Base-by-base conservation (phyloP, 2,888 invertebrate genomes). In the Chrysopilus asiliformis region DNA sequence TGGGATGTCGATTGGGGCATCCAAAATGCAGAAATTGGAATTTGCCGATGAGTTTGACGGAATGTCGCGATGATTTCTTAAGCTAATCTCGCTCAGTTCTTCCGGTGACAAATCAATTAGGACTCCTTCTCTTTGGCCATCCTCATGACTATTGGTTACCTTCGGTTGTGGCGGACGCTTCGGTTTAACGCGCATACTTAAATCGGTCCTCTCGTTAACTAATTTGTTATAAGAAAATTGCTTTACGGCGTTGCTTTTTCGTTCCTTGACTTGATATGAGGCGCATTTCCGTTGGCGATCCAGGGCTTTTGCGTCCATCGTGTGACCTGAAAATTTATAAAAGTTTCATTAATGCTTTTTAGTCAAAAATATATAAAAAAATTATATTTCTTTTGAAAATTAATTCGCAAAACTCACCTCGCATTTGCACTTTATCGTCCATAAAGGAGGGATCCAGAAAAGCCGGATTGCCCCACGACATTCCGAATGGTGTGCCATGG, bases 171-270 rank as follows among this genome's bases (percentile, higher is more conserved):
- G 60, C 47, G 69, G 61, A 48, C 68, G 41, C 43, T 55, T 40
- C 32, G 68, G 60, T 51, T 61, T 66, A 28, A 47, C 46, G 41
- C 51, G 51, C 40, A 1, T 27, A 39, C 12, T 48, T 38, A 40
- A 57, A 38, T 28, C 51, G 33, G 49, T 42, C 14, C 49, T 49
- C 45, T 89, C 86, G 53, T 89, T 86, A 38, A 76, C 71, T 16
- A 91, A 67, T 54, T 86, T 87, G 48, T 78, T 79, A 54, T 91
- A 89, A 51, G 79, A 76, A 53, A 84, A 87, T 53, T 86, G 84
- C 49, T 81, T 77, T 54, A 59, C 66, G n/a, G 58, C 53, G 13
- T 53, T 54, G 7, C 57, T 57, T 43, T 59, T 60, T 9, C 59
- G 53, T 43, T 53, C 65, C 50, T 48, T 66, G 45, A 43, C 64